These are phyloP conservation scores for Nephrotoma appendiculata DNA, from an alignment of 2,888 invertebrate species.

Conservation along the genomic window DNA sequence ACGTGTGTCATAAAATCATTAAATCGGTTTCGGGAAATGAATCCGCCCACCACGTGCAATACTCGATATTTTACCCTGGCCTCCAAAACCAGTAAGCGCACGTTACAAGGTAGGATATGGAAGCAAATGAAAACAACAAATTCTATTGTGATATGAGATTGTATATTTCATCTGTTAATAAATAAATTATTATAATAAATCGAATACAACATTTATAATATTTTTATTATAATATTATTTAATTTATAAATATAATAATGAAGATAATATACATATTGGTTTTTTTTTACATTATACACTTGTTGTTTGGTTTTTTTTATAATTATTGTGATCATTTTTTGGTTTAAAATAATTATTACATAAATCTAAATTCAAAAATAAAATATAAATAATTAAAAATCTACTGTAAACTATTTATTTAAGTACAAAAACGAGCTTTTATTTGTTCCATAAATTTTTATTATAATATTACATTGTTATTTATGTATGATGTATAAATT, in stretches of 20 bases:
- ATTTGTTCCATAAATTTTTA: not conserved
- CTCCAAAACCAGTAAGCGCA: no score
- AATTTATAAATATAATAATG: not conserved
- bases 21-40: no score
- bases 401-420: not conserved
- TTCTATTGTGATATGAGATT: not conserved
- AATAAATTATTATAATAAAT: not conserved
- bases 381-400: not conserved
- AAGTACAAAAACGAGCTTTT: not conserved
- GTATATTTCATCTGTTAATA: not conserved
- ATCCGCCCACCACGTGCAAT: no score
- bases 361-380: not conserved
- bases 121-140: not conserved
- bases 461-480: not conserved
- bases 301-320: not conserved
- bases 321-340: not conserved
- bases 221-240: not conserved
- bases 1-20: no score
- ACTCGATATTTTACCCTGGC: no score
- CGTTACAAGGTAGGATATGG: not conserved
- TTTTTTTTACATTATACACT: not conserved
- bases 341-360: not conserved
- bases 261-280: not conserved
- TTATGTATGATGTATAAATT: not conserved
- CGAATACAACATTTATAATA: not conserved